Base-by-base conservation (phyloP, 2,888 invertebrate genomes). In the Bimastos eiseni region DNA sequence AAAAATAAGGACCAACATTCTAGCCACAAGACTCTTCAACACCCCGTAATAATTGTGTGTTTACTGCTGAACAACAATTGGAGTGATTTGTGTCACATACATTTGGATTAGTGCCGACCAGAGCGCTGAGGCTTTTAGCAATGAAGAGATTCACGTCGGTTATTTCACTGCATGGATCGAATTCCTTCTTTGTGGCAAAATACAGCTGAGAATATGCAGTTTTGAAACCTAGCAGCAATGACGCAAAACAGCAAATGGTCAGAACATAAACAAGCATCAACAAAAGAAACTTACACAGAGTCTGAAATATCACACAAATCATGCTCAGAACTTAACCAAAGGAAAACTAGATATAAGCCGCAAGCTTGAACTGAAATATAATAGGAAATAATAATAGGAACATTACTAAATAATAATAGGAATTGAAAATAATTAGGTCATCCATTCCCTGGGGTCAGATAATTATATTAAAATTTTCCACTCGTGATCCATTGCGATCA, bases 111-210 rank as follows among this genome's bases (percentile, higher is more conserved):
- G 44, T 13, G 34, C 36, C 30, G 0, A 97, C 96, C 90, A 98
- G 94, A 93, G 96, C 96, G 15, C 96, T 96, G 91, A 99, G 96
- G 49, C 96, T 96, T 94, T 97, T 96, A 0, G 97, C 97, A 84
- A 98, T 96, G 95, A 96, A 97, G 90, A 97, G 95, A 93, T 97
- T 96, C 0, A 97, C 96, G 93, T 98, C 97, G 0, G 96, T 95
- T 55, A 94, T 92, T 96, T 97, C 96, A 93, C 96, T 96, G 4
- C 98, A 96, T 0, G 97, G 97, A 95, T 98, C 98, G 91, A 96
- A 96, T 92, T 96, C 96, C 89, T 96, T 96, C 93, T 96, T 97
- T 93, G 96, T 97, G 0, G 98, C 98, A 96, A 97, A 98, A 33
- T 97, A 96, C 30, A 99, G 96, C 94, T 98, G 98, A 5, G 98